Evolutionary conservation across 2,888 invertebrate genomes (phyloP), one percentile per base, ranked within the genome.

Genomic region (Copidosoma aretas): DNA sequence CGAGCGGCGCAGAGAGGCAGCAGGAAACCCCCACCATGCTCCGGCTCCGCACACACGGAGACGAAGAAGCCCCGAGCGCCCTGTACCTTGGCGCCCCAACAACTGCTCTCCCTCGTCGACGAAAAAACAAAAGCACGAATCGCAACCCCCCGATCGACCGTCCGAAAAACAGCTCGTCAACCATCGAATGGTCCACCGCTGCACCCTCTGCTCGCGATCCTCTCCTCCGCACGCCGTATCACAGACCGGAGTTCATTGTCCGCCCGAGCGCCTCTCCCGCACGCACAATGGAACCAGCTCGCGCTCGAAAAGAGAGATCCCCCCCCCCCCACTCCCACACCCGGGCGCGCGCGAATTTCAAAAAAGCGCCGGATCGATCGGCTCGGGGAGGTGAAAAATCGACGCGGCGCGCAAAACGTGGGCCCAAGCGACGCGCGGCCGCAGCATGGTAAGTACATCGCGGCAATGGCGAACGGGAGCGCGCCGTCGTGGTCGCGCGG

Each of bases 221-320:
- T n/a, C n/a, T n/a, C n/a, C n/a, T n/a, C n/a, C n/a, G n/a, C n/a
- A 24, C 19, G 53, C 53, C 24, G 8, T 53, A 14, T 15, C 59
- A 77, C 76, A 75, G 78, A 77, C 77, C 75, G 77, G 75, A 78
- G 85, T 84, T 84, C 84, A 84, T 83, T 84, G 84, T 81, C 80
- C 81, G 74, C 70, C 74, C 71, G 74, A 3, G 17, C 43, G 14
- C 43, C 17, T 46, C 43, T 46, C 43, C 43, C n/a, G n/a, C n/a
- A n/a, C n/a, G n/a, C n/a, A n/a, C n/a, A n/a, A n/a, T n/a, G n/a
- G 17, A 46, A 17, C 14, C 1, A 3, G 8, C 43, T 32, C 32
- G 32, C 32, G 32, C 8, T 32, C 32, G 4, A 32, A 32, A 46
- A 41, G 41, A 41, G 41, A 41, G 41, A 46, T 14, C 43, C 14